These are phyloP conservation scores for Philaethria dido DNA, from an alignment of 2,888 invertebrate genomes.

Conservation along the genomic window DNA sequence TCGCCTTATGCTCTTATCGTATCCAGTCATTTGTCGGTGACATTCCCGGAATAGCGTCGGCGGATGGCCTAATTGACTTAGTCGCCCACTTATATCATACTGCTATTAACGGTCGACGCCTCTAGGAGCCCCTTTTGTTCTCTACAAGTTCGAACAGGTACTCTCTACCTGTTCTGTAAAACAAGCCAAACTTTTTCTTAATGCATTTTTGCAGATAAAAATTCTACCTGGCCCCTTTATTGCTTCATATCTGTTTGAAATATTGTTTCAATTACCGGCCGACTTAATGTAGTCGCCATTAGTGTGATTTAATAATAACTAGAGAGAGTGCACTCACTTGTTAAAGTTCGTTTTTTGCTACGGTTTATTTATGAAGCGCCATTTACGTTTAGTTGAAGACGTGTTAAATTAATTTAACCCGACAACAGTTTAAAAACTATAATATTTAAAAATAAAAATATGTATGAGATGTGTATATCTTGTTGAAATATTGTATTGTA, in stretches of 20 bases:
- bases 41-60: constrained; percentile 81
- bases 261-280: constrained; percentile 60
- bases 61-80: constrained; percentile 82
- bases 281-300: constrained; percentile 66
- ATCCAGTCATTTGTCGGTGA: constrained; percentile 76
- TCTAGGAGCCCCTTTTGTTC: constrained; percentile 79
- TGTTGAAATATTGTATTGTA: constrained; percentile 33
- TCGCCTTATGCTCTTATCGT: constrained; percentile 72
- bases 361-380: not conserved
- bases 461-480: constrained; percentile 27
- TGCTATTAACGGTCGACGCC: constrained; percentile 73
- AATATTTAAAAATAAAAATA: constrained; percentile 15
- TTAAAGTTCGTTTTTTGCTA: constrained; percentile 21
- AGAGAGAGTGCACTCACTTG: constrained; percentile 28
- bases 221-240: constrained; percentile 63
- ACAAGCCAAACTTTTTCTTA: constrained; percentile 50
- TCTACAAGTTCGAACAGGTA: constrained; percentile 70
- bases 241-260: constrained; percentile 57
- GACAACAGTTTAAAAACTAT: not conserved
- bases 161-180: constrained; percentile 71
- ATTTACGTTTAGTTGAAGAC: not conserved
- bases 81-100: constrained; percentile 80
- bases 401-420: constrained; percentile 1
- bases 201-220: constrained; percentile 47
- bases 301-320: constrained; percentile 50